Evolutionary conservation across 2,113 vertebrate species (phyloP), one percentile per base, ranked within the genome.

Genomic region (Saguinus midas): DNA sequence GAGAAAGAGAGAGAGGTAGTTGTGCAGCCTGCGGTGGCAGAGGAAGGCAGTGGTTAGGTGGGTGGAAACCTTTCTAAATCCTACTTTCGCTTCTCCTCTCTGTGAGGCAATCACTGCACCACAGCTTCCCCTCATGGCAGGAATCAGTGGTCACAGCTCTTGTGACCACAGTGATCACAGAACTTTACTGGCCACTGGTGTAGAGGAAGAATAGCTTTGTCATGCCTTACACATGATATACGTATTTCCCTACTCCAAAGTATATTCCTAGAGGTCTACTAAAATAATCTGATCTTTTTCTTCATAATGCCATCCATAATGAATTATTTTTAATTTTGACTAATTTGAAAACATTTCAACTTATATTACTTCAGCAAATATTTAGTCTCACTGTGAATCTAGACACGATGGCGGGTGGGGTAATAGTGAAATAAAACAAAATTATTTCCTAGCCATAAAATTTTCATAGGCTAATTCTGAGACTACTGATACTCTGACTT

Each of bases 281-380:
- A 58, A 80, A 37, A 91, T 52, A 83, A 70, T 18, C 21, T 17
- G 21, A 58, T 55, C 7, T 80, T 82, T 68, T 84, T 50, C 79
- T 96, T 97, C 23, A 90, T 18, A 45, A 11, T 87, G 13, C 75
- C 76, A 45, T 10, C 75, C 76, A 45, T 10, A 72, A 55, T 82
- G 35, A 10, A 8, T 90, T 82, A 40, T 58, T 93, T 73, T 66
- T 66, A 76, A 87, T 79, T 88, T 83, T 29, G 79, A 78, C 21
- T 87, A 75, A 73, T 58, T 95, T 95, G 85, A 73, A 94, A 92
- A 43, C n/a, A 68, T 61, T 91, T 97, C 50, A 61, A 66, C 88
- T 85, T 81, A 86, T 73, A 57, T 90, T 35, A 86, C 50, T 83
- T 83, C 40, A 91, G 17, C 21, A 96, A 94, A 78, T 78, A 85